phyloP scores from a whole-genome alignment of 2,113 vertebrate genomes.

The Ctenomys sociabilis region DNA sequence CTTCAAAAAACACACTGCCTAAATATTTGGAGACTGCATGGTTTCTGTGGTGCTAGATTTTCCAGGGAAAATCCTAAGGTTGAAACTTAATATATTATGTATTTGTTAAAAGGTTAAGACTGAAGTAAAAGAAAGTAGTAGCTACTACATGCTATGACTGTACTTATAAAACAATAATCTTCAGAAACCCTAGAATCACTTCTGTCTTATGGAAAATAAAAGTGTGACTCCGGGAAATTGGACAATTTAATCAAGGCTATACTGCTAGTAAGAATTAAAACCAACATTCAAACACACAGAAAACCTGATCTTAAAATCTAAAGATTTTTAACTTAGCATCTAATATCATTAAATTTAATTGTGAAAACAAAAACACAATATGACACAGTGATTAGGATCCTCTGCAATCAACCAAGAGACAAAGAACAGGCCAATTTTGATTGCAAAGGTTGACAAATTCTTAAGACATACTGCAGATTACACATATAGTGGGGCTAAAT shows the following conservation, averaged over 20 bases:
- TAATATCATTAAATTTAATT: not conserved
- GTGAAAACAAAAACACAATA: not conserved
- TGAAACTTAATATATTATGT: not conserved
- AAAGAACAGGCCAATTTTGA: not conserved
- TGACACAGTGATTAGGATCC: not conserved
- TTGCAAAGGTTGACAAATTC: not conserved
- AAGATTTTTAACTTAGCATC: not conserved
- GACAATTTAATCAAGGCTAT: not conserved
- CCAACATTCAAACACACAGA: not conserved
- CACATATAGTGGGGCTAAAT: not conserved
- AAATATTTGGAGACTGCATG: not conserved
- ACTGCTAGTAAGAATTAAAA: not conserved
- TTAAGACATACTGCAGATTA: not conserved
- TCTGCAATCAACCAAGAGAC: not conserved
- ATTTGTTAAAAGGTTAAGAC: not conserved
- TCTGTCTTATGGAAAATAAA: conserved; percentile 8
- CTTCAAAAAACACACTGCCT: conserved; percentile 15
- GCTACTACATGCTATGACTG: not conserved
- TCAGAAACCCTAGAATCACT: not conserved
- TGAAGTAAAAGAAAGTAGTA: conserved; percentile 4
- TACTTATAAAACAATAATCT: not conserved
- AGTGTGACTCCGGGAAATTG: not conserved
- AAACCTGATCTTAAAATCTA: not conserved
- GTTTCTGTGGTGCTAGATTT: not conserved
- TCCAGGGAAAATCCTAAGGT: not conserved